Percentiles rank a stretch among this genome's conserved stretches.
Evolutionary conservation across 2,113 vertebrate genomes (phyloP).

Genomic region (Isichthys henryi): DNA sequence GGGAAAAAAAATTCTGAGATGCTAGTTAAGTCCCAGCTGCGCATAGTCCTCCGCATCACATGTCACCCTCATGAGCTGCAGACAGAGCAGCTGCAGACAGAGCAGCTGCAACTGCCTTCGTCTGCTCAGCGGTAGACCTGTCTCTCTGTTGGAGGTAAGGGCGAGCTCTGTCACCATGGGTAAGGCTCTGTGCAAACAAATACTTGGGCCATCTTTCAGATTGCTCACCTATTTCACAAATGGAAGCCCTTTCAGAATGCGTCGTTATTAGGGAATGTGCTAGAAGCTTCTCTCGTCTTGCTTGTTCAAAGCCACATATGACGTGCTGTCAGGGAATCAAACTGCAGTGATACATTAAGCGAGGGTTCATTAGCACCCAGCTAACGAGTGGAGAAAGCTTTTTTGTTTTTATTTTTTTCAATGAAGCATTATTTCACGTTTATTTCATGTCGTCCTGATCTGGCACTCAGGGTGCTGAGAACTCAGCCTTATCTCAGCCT

Average conservation of each 20-base stretch:
- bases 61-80: not conserved
- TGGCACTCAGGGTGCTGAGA: not conserved
- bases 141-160: not conserved
- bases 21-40: not conserved
- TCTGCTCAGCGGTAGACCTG: not conserved
- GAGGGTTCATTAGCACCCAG: not conserved
- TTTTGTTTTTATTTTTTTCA: not conserved
- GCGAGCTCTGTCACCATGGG: not conserved
- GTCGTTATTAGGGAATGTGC: not conserved
- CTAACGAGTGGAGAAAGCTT: not conserved
- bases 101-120: not conserved
- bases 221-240: not conserved
- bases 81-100: too few relatives aligned
- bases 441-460: not conserved
- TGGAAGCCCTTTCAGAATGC: not conserved
- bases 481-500: conserved; percentile 21
- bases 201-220: not conserved
- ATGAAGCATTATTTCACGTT: not conserved
- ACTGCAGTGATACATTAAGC: not conserved
- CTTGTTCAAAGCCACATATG: not conserved
- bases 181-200: not conserved
- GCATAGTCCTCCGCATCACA: not conserved
- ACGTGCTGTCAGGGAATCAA: not conserved
- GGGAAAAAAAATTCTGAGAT: not conserved
- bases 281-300: not conserved